Conservation (phyloP, 2,888 invertebrate genomes). For the Erebia palarica region DNA sequence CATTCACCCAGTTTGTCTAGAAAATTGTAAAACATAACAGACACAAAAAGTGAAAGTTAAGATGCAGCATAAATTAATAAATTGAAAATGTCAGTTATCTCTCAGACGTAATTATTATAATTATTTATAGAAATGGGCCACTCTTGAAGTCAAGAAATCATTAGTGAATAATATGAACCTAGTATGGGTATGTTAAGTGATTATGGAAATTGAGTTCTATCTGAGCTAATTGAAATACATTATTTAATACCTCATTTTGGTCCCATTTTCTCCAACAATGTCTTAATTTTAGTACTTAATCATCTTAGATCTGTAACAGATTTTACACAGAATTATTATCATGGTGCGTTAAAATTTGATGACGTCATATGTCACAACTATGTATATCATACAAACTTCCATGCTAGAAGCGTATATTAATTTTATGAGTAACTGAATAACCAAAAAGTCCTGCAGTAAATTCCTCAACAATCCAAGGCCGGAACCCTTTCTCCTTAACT, state of each 20-base stretch:
- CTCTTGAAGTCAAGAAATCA: not conserved
- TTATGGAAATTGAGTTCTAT: not conserved
- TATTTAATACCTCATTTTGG: not conserved
- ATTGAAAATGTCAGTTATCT: constrained; percentile 17
- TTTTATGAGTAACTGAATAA: not conserved
- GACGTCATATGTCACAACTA: no score
- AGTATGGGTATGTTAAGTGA: not conserved
- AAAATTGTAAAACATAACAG: constrained; percentile 19
- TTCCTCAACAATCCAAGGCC: constrained; percentile 13
- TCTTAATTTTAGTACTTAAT: no score
- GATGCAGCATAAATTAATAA: constrained; percentile 19
- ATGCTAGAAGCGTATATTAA: not conserved
- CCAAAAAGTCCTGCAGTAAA: not conserved
- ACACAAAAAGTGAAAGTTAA: constrained; percentile 24
- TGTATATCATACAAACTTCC: no score
- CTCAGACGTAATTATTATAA: constrained; percentile 9
- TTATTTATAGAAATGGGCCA: not conserved
- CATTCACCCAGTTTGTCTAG: constrained; percentile 29
- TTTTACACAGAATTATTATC: no score
- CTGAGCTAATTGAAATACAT: not conserved
- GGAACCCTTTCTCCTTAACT: constrained; percentile 26
- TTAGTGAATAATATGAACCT: not conserved
- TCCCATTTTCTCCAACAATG: no score
- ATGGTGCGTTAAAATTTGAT: no score
- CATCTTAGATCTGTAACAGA: no score